Base-by-base conservation (phyloP, 2,888 invertebrate genomes). In the Tupiocoris notatus region DNA sequence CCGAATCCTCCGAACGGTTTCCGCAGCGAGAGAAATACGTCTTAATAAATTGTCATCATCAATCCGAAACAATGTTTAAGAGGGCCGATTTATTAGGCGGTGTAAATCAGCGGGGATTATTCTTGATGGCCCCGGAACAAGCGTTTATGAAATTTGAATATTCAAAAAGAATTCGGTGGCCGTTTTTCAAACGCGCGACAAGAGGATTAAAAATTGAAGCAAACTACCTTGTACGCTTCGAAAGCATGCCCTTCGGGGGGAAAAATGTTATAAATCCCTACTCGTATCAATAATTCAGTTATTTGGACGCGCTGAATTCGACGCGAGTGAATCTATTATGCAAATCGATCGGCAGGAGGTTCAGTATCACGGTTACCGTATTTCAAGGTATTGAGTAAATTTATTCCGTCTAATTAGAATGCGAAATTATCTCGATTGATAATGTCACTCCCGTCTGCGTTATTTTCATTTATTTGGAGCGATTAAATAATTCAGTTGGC, bases 11-110 rank as follows among this genome's bases (percentile, higher is more conserved):
- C 1, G 17, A 20, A 20, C 57, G 67, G n/a, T 59, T 59, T 59
- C 20, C 7, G 22, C 68, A 57, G 57, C 18, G 16, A 61, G 6
- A 22, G 62, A 63, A 12, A 62, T 39, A 18, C 54, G 73, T 73
- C 63, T 63, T 73, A 63, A 73, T 63, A 73, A 54, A 73, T 73
- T 62, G 73, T 62, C 73, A 25, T 73, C 39, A 73, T 73, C 73
- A 73, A 73, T 63, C 63, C 63, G n/a, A 59, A 70, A 70, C 70
- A 59, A 59, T 70, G 61, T 70, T 70, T 24, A n/a, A 6, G 20
- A 6, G 20, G 59, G 24, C 59, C 58, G 70, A 70, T 59, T 70
- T 70, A 70, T 70, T 59, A 70, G n/a, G 25, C 9, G 18, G 70
- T 24, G 70, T 70, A 70, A 70, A 70, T 70, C 59, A 59, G 57